These are phyloP conservation scores for Sinohyriopsis cumingii DNA, from an alignment of 2,888 invertebrate genomes.

Conservation along the genomic window DNA sequence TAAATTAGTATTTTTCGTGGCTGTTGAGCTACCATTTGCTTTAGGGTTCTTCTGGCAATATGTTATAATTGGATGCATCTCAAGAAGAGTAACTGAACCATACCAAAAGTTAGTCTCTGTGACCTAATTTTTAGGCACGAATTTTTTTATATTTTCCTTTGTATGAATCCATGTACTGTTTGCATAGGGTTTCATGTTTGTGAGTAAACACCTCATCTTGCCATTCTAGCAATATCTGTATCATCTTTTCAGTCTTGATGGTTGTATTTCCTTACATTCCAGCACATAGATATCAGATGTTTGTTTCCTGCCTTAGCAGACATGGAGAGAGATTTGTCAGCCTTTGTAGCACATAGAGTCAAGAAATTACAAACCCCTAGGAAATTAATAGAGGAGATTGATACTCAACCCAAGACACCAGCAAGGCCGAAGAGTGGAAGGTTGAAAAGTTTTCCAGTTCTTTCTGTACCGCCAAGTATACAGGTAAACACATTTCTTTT, in stretches of 20 bases:
- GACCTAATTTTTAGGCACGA: too few relatives aligned
- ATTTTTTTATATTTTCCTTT: too few relatives aligned
- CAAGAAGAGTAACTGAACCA: too few relatives aligned
- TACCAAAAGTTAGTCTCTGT: too few relatives aligned
- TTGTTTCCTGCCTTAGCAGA: conserved; percentile 74
- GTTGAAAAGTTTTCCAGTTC: conserved; percentile 77
- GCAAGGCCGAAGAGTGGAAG: conserved; percentile 79
- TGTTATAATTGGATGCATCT: too few relatives aligned
- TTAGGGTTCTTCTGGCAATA: too few relatives aligned
- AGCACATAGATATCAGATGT: conserved; percentile 53
- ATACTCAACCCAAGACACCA: conserved; percentile 76
- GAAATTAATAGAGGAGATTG: conserved; percentile 82
- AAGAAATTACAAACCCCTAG: conserved; percentile 82
- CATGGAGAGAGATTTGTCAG: conserved; percentile 81
- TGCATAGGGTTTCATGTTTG: too few relatives aligned
- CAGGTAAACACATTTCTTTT: conserved; percentile 13
- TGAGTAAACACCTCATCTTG: too few relatives aligned
- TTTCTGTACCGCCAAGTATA: conserved; percentile 58
- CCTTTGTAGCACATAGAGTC: conserved; percentile 88
- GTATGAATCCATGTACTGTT: too few relatives aligned
- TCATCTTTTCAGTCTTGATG: neutral
- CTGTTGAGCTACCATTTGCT: too few relatives aligned
- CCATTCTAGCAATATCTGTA: too few relatives aligned
- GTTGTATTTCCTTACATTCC: conserved; percentile 10
- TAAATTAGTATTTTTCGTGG: too few relatives aligned